Base-by-base conservation (phyloP, 1,140 invertebrate genomes). In the Onthophagus taurus region DNA sequence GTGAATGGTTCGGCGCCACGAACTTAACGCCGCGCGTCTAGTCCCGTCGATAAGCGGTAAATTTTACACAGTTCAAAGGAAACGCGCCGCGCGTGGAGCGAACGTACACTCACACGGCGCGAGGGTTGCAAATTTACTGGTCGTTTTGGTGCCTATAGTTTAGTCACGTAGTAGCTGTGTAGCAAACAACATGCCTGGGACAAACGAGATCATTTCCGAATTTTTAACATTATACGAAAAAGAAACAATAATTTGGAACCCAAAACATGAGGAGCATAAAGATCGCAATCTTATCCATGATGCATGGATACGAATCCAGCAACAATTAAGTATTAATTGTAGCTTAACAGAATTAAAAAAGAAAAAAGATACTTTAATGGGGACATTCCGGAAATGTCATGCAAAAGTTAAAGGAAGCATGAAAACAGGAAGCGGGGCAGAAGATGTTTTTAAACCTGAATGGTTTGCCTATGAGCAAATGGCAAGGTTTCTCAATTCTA, bases 341-440 rank as follows among this genome's bases (percentile, higher is more conserved):
- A 3, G 50, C n/a, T 23, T 59, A 11, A 19, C 29, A 1, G 45
- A 50, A 20, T 33, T 60, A 35, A 58, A 57, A 30, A 56, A 50
- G 43, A 60, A 60, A 43, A 60, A 57, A 46, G 53, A 60, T 12
- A 45, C 47, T 8, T 42, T 60, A 20, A 60, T 60, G 58, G 51
- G 55, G 4, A 48, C 46, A 4, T 59, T 46, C 34, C 45, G 55
- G 34, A 42, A 14, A 9, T 41, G 37, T 7, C 16, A 23, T 12
- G 29, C 12, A 4, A 58, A 57, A 49, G 44, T 57, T 11, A 52
- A 43, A 39, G 20, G 29, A 26, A 45, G 34, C 24, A 36, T 35
- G 38, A 46, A 31, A 29, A 45, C 23, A 21, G 44, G 48, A 17
- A 12, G 37, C 5, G 46, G 47, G 7, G 12, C 35, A 14, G 29